Conservation (phyloP, 2,113 vertebrate species). For the Paedocypris sp. region DNA sequence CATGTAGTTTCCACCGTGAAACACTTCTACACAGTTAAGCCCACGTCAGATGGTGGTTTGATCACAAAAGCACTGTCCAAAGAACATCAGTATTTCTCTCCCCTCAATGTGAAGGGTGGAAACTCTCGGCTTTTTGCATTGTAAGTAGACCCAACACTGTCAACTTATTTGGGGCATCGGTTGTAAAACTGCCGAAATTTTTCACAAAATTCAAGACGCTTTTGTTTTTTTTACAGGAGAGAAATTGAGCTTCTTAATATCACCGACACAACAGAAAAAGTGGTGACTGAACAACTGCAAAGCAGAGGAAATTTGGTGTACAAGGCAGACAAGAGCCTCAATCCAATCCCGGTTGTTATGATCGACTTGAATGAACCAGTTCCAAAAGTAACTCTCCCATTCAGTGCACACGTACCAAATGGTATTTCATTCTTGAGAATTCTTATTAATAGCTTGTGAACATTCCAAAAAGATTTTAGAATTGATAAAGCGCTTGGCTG, state of each 20-base stretch:
- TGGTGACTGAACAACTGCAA: slow-evolving; percentile 28
- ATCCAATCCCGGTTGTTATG: slow-evolving; percentile 56
- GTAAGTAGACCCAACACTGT: slow-evolving; percentile 37
- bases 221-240: slow-evolving; percentile 51
- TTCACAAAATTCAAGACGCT: neutral
- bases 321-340: slow-evolving; percentile 40
- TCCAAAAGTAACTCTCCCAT: slow-evolving; percentile 50
- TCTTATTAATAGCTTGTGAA: too few relatives aligned
- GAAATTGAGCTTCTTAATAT: slow-evolving; percentile 54
- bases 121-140: slow-evolving; percentile 51
- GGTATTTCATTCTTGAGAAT: too few relatives aligned
- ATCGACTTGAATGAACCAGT: slow-evolving; percentile 51
- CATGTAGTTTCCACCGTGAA: slow-evolving; percentile 45
- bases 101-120: slow-evolving; percentile 62
- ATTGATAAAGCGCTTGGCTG: slow-evolving; percentile 58
- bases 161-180: neutral
- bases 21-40: slow-evolving; percentile 53
- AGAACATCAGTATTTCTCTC: slow-evolving; percentile 54
- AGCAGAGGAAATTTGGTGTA: slow-evolving; percentile 55
- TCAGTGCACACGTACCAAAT: too few relatives aligned
- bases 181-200: neutral
- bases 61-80: slow-evolving; percentile 49
- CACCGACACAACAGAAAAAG: slow-evolving; percentile 33
- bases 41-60: slow-evolving; percentile 46
- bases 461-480: slow-evolving; percentile 60